Evolutionary conservation across 2,888 invertebrate species (phyloP).

Genomic region (Micropterix aruncella): DNA sequence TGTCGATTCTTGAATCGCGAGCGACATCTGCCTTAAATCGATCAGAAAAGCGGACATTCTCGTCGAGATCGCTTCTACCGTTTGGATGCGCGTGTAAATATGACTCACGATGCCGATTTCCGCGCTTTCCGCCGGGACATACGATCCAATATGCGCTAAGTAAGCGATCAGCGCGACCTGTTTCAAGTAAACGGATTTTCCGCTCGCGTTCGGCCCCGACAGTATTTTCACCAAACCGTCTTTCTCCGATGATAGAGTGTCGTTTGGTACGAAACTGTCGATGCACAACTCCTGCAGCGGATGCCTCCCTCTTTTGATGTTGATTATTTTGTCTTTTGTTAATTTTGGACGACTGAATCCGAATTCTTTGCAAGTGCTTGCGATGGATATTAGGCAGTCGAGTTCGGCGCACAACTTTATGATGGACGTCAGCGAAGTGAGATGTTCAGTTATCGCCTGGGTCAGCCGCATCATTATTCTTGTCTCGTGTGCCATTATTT

Average conservation of each 20-base stretch:
- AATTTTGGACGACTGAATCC: constrained; percentile 52
- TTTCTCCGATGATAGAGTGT: constrained; percentile 41
- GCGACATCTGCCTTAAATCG: constrained; percentile 71
- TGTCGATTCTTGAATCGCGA: constrained; percentile 51
- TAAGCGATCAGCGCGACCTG: constrained; percentile 69
- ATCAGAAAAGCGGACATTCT: constrained; percentile 77
- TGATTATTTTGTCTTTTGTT: constrained; percentile 37
- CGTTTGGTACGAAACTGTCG: constrained; percentile 60
- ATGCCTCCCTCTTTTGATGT: constrained; percentile 56
- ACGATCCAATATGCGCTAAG: constrained; percentile 81
- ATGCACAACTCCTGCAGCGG: constrained; percentile 57
- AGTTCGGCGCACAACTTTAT: constrained; percentile 49
- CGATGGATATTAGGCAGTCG: constrained; percentile 55
- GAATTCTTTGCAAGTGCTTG: constrained; percentile 47
- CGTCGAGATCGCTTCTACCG: constrained; percentile 61
- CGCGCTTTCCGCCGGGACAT: constrained; percentile 68
- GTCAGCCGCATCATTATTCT: constrained; percentile 58
- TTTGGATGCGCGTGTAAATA: constrained; percentile 63
- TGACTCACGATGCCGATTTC: constrained; percentile 56
- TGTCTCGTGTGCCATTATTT: constrained; percentile 69
- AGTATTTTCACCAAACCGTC: constrained; percentile 56
- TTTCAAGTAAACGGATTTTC: constrained; percentile 86
- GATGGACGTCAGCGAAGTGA: constrained; percentile 38
- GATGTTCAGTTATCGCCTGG: constrained; percentile 42
- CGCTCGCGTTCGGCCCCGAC: constrained; percentile 84